Conservation (phyloP, 2,113 vertebrate species). For the Alouatta palliata region DNA sequence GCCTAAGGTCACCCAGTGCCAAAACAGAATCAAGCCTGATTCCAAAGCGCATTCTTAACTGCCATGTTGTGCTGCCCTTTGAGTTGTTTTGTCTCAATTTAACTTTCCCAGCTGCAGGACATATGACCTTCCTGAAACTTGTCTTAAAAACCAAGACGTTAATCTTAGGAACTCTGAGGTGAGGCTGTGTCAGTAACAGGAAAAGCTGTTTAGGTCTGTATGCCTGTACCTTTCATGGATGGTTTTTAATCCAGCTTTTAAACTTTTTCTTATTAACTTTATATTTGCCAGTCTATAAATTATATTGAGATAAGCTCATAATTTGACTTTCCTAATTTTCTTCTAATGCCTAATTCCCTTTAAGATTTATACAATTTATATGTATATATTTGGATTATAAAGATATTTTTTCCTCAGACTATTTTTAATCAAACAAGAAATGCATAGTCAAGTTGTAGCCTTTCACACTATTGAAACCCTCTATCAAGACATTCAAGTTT, state of each 20-base stretch:
- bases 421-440: conserved; percentile 49
- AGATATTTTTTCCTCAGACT: not conserved
- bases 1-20: not conserved
- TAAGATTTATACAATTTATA: not conserved
- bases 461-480: conserved; percentile 44
- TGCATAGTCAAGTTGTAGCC: not conserved
- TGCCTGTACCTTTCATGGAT: not conserved
- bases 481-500: not conserved
- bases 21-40: not conserved
- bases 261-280: not conserved
- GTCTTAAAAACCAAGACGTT: conserved; percentile 29
- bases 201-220: not conserved
- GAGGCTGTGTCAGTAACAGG: conserved; percentile 1
- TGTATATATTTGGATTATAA: conserved; percentile 28
- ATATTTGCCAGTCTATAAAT: not conserved
- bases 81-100: not conserved
- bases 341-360: not conserved
- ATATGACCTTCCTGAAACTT: conserved; percentile 37
- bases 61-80: not conserved
- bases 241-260: conserved; percentile 21
- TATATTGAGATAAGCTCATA: not conserved
- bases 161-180: not conserved
- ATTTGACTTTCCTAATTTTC: conserved; percentile 46
- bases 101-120: not conserved
- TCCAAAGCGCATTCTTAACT: not conserved